Percentiles rank a stretch among this genome's conserved stretches.
Conservation (phyloP, 1,140 invertebrate species). For the Ostrea denselamellosa region DNA sequence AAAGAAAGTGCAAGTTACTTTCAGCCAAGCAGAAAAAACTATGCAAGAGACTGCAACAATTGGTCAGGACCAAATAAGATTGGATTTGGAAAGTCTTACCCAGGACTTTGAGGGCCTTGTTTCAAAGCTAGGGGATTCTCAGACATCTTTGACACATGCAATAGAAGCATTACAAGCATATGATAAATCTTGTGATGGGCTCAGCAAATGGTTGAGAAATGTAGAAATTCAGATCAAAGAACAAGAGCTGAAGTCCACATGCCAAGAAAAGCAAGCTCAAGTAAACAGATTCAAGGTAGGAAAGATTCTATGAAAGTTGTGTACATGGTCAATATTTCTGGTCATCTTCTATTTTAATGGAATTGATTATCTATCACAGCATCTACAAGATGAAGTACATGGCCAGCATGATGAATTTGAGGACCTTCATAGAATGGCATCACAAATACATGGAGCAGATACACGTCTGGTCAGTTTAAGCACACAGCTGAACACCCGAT, state of each 20-base stretch:
- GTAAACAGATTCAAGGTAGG: conserved; percentile 86
- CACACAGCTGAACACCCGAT: conserved; percentile 89
- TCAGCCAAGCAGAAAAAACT: conserved; percentile 68
- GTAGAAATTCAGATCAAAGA: conserved; percentile 92
- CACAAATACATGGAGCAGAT: conserved; percentile 85
- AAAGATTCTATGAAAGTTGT: not conserved
- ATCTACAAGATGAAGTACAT: conserved; percentile 86
- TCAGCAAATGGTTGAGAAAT: conserved; percentile 90
- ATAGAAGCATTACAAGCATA: conserved; percentile 88
- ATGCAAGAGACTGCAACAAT: conserved; percentile 85
- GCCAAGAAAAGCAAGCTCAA: conserved; percentile 89
- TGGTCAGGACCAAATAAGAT: conserved; percentile 87
- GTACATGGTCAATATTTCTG: not conserved
- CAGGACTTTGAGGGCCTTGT: conserved; percentile 89
- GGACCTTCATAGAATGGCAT: conserved; percentile 85
- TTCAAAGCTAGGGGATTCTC: conserved; percentile 80
- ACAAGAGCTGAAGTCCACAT: conserved; percentile 91
- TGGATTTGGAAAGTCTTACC: conserved; percentile 85
- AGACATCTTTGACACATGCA: conserved; percentile 83
- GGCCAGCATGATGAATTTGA: conserved; percentile 87
- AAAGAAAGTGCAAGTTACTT: conserved; percentile 68
- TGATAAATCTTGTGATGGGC: conserved; percentile 86
- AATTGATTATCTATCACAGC: conserved; percentile 63
- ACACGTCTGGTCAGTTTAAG: conserved; percentile 87
- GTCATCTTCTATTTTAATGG: not conserved